Base-by-base conservation (phyloP, 2,888 invertebrate genomes). In the Brachypterus glaber region DNA sequence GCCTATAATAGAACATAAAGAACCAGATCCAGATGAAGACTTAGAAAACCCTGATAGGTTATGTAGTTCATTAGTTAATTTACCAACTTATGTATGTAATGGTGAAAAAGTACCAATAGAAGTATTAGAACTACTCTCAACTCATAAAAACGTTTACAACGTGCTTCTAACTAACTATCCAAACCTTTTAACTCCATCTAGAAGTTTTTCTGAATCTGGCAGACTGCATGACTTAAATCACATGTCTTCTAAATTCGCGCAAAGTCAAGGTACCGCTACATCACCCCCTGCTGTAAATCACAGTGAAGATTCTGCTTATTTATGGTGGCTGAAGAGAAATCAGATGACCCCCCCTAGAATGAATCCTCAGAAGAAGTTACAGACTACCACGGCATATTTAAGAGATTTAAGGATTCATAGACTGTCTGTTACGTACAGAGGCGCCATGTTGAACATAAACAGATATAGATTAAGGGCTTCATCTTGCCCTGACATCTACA, bases 401-500 rank as follows among this genome's bases (percentile, higher is more conserved):
- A 79, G 80, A 56, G 83, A 86, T 58, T 61, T 86, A 46, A 65
- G 82, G 39, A 71, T 86, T 45, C 85, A 86, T 54, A 68, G 86
- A 36, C 78, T 84, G 54, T 85, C 85, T 30, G 68, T 89, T 36
- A 87, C 87, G 2, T 87, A 88, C 56, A 71, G 88, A 44, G 87
- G 87, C 14, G 88, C 88, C 1, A 87, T 88, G 83, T 66, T 88
- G 39, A 86, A 87, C 60, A 83, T 88, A 52, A 84, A 79, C 55
- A 68, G 85, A 33, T 87, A 87, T 63, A 70, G 85, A 31, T 69
- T 88, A 33, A 70, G 86, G 44, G 88, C 90, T 0, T 87, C 85
- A 8, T 90, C 90, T 39, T 91, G 91, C 58, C 91, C 92, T 1
- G 89, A 92, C 62, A 87, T 92, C 57, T 87, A 85, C 60, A 71